phyloP scores from a whole-genome alignment of 2,797 vertebrate genomes.

The Morelia viridis region DNA sequence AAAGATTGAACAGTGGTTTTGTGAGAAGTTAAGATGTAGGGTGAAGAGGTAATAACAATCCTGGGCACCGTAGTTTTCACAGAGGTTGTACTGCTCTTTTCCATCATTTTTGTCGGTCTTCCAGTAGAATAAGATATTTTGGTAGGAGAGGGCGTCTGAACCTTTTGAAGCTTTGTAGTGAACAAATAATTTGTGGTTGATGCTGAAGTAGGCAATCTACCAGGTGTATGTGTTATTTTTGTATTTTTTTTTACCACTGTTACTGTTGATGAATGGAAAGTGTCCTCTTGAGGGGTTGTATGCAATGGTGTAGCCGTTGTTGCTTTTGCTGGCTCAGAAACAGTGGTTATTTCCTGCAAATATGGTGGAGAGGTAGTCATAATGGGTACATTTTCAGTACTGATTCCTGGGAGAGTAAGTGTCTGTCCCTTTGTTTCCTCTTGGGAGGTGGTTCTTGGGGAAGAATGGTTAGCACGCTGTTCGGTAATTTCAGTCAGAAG shows the following conservation, averaged over 20 bases:
- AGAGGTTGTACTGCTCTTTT: conserved; percentile 64
- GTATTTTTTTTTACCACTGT: conserved; percentile 46
- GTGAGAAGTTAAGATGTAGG: conserved; percentile 58
- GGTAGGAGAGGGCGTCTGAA: conserved; percentile 57
- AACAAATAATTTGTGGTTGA: conserved; percentile 50
- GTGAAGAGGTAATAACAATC: conserved; percentile 56
- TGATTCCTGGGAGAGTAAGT: conserved; percentile 42
- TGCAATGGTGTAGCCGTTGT: conserved; percentile 44
- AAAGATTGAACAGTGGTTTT: conserved; percentile 57
- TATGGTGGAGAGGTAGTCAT: conserved; percentile 56
- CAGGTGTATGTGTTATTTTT: conserved; percentile 28
- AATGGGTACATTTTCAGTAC: conserved; percentile 40
- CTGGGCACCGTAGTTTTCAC: conserved; percentile 45
- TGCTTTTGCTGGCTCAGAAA: conserved; percentile 54
- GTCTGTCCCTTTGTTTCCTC: conserved; percentile 17
- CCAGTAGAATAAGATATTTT: conserved; percentile 39
- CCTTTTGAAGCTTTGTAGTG: conserved; percentile 39
- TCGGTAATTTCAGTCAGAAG: conserved; percentile 54
- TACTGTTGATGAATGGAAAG: conserved; percentile 22
- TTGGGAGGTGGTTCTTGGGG: neutral
- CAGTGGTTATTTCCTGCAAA: conserved; percentile 54
- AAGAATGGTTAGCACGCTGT: conserved; percentile 46
- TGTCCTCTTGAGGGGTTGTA: conserved; percentile 27
- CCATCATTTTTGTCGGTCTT: conserved; percentile 59
- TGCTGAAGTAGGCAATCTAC: neutral